A percentile compares a stretch with the other conserved stretches of the same genome.
These are phyloP conservation scores for Eolophus roseicapilla DNA, from an alignment of 2,113 vertebrate genomes.

Conservation along the genomic window DNA sequence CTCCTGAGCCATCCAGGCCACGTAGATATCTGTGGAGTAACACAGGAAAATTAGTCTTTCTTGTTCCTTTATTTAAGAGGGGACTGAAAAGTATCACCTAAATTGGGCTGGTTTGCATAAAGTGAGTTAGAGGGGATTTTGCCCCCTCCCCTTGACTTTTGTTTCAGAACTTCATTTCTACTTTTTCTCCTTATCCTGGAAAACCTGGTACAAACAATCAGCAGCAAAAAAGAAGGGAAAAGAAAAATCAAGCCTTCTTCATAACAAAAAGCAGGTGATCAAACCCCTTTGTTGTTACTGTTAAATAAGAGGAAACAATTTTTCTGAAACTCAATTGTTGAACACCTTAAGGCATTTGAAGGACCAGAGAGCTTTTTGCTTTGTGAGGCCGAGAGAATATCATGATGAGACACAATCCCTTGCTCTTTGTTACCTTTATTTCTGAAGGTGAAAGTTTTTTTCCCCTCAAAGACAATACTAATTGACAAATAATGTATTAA, in stretches of 20 bases:
- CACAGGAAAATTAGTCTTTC: not conserved
- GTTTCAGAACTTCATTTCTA: not conserved
- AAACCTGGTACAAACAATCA: not conserved
- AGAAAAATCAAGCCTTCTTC: not conserved
- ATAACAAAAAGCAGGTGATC: not conserved
- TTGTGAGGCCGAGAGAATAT: not conserved
- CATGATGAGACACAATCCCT: not conserved
- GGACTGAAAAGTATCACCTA: not conserved
- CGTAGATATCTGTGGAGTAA: constrained; percentile 84
- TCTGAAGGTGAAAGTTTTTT: not conserved
- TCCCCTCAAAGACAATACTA: not conserved
- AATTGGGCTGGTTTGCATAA: not conserved
- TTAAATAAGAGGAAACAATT: not conserved
- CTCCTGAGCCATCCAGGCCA: constrained; percentile 87
- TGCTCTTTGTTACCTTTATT: not conserved
- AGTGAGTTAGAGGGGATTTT: not conserved
- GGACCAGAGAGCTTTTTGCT: not conserved
- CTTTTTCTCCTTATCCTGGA: not conserved
- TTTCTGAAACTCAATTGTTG: not conserved
- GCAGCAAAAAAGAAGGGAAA: not conserved
- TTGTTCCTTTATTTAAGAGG: not conserved
- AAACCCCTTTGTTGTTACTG: not conserved
- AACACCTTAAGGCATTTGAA: not conserved
- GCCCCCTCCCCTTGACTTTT: not conserved
- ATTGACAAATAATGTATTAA: not conserved